Evolutionary conservation across 2,797 vertebrate genomes (phyloP).

Genomic region (Eupleurogrammus muticus): DNA sequence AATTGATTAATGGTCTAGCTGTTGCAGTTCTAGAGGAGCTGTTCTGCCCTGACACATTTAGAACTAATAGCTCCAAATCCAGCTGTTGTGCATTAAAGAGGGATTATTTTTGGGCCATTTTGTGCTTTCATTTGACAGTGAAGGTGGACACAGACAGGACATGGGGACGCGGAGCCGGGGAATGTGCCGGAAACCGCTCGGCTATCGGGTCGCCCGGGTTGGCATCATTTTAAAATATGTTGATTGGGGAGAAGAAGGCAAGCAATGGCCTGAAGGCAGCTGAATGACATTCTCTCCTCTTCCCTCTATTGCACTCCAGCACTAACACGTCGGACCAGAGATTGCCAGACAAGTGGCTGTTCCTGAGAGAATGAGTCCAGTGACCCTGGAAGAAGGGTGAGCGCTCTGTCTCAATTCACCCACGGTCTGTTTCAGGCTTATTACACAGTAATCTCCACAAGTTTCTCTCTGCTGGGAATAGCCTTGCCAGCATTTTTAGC

Average conservation of each 20-base stretch:
- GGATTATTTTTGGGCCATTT: too few species aligned
- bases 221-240: slow-evolving; percentile 37
- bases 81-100: slow-evolving; percentile 1
- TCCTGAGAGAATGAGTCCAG: slow-evolving; percentile 65
- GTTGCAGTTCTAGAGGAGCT: background rate
- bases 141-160: too few species aligned
- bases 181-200: too few species aligned
- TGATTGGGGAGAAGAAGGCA: slow-evolving; percentile 37
- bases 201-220: background rate
- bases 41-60: background rate
- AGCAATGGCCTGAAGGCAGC: slow-evolving; percentile 26
- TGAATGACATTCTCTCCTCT: slow-evolving; percentile 32
- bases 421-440: slow-evolving; percentile 70
- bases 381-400: slow-evolving; percentile 73
- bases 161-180: too few species aligned
- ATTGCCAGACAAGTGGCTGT: slow-evolving; percentile 60
- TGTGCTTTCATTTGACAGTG: too few species aligned
- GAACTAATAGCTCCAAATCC: slow-evolving; percentile 41
- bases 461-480: slow-evolving; percentile 70
- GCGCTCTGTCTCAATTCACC: slow-evolving; percentile 78
- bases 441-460: slow-evolving; percentile 78
- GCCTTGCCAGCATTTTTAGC: slow-evolving; percentile 70
- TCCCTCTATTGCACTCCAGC: slow-evolving; percentile 37
- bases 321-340: slow-evolving; percentile 45
- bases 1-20: too few species aligned